Base-by-base conservation (phyloP, 1,140 invertebrate species). In the Andricus grossulariae region DNA sequence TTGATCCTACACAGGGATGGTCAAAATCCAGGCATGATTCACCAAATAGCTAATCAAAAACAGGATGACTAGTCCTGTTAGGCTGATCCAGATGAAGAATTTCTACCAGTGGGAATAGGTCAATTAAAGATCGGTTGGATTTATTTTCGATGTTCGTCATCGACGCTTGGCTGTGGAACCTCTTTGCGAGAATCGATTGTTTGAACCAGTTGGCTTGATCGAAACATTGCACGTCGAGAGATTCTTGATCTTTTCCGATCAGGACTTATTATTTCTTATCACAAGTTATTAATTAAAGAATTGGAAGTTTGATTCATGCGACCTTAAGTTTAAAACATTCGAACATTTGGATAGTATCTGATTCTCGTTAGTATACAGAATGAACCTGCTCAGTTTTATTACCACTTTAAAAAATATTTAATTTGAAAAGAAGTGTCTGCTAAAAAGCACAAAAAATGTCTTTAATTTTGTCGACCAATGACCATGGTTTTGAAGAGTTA, bases 31-130 rank as follows among this genome's bases (percentile, higher is more conserved):
- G 16, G 10, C 13, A 60, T 21, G 21, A 39, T 66, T 66, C 32
- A 39, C 39, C 50, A 79, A 39, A 80, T 39, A 19, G 25, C 71
- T 57, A 73, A 70, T 39, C 15, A 45, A 50, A 71, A 75, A 75
- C 73, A 66, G 50, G 71, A 32, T 66, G 60, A 66, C 60, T 66
- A 11, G 60, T 66, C 32, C 13, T 39, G 32, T 66, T 39, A 15
- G 32, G 21, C 32, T 66, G 60, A 66, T 66, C 60, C 60, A 66
- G 60, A 66, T 66, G 32, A 66, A 39, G 16, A 16, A 39, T 6
- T 25, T 60, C 57, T 32, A 15, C 25, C 21, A 12, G 15, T 66
- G 57, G 57, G 57, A 66, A 32, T 66, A 66, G 60, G 60, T 32
- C 60, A 66, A 66, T 66, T 66, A 32, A 32, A 32, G 60, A 66